Evolutionary conservation across 2,888 invertebrate species (phyloP).

Genomic region (Aphelenchoides bicaudatus): DNA sequence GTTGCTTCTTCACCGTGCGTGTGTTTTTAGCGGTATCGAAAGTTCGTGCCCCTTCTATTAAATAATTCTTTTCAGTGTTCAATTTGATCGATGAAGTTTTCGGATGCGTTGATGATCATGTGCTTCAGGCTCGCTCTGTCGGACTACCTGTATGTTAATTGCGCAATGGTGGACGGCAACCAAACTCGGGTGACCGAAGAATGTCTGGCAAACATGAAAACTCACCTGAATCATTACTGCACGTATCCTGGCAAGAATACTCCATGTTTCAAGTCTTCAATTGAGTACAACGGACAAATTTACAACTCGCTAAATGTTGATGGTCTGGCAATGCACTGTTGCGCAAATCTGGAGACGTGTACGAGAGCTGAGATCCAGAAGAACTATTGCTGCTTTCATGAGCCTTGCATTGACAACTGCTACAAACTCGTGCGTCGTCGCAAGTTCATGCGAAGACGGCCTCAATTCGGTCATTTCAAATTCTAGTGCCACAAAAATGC

Average conservation of each 20-base stretch:
- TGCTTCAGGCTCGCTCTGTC: not conserved
- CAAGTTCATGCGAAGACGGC: too few species aligned
- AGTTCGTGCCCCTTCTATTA: too few species aligned
- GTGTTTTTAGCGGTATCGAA: too few species aligned
- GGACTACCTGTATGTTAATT: not conserved
- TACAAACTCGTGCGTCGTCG: conserved; percentile 12
- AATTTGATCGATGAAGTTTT: too few species aligned
- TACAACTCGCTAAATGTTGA: not conserved
- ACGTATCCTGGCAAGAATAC: not conserved
- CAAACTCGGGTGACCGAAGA: too few species aligned
- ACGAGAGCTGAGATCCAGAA: not conserved
- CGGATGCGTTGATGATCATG: too few species aligned
- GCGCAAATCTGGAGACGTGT: not conserved
- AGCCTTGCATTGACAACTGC: not conserved
- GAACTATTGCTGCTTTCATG: not conserved
- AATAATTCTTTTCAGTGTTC: too few species aligned
- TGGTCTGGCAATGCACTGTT: not conserved
- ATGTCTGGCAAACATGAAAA: not conserved
- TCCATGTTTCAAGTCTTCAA: not conserved
- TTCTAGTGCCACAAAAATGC: too few species aligned
- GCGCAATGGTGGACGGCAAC: not conserved
- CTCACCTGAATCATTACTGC: not conserved
- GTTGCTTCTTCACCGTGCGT: too few species aligned
- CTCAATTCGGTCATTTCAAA: too few species aligned
- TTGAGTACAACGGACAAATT: not conserved